Evolutionary conservation across 1,140 invertebrate species (phyloP), one percentile per base, ranked within the genome.

Genomic region (Mizuhopecten yessoensis): DNA sequence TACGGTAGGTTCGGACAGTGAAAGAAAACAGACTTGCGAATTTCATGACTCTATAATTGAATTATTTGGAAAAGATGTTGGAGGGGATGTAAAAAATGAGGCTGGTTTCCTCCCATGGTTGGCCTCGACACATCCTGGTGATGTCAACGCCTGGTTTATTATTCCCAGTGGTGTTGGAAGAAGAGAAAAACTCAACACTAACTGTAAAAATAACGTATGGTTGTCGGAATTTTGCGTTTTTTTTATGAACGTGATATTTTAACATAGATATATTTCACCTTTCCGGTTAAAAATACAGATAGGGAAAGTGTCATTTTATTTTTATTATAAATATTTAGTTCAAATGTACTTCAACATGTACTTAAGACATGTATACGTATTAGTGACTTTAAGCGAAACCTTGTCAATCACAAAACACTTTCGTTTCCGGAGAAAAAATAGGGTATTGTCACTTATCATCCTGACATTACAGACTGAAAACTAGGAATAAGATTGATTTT

Each of bases 51-150:
- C 57, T 75, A n/a, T 75, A 75, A 75, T 75, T 75, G 57, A 75
- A 75, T 75, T 75, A 75, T 75, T 75, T 75, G 57, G 57, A 75
- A 75, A 75, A 75, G 57, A 75, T 75, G 57, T 75, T 75, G 57
- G 15, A 7, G 0, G 23, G 15, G 57, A 17, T 75, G n/a, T 75
- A 75, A 75, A 75, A 75, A 75, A 75, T 75, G 57, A 45, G 17
- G n/a, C 57, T 29, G 29, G 57, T 11, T 75, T 75, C 57, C 57
- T 75, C n/a, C n/a, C 57, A 29, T 29, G n/a, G 23, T n/a, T 75
- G n/a, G 3, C 17, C n/a, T 75, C 57, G n/a, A 75, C 57, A 75
- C 57, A 75, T 75, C n/a, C 57, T 75, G 17, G 57, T 3, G 57
- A 75, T 75, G 57, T 75, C 57, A 75, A 75, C 57, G 23, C n/a